Evolutionary conservation across 1,140 invertebrate genomes (phyloP).

Genomic region (Aphelenchoides avenae): DNA sequence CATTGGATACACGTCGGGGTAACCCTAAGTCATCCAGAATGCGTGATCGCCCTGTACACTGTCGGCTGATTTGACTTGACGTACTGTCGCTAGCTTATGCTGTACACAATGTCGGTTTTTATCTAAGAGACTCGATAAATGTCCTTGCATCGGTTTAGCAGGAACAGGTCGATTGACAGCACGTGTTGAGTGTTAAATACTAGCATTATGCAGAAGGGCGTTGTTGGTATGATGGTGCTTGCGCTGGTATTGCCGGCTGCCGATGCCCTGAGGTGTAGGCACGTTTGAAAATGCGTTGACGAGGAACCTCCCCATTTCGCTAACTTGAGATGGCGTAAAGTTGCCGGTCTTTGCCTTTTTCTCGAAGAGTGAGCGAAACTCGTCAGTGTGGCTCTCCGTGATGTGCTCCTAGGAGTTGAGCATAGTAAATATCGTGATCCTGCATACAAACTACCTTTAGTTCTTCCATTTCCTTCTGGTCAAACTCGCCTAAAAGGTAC

Average conservation of each 20-base stretch:
- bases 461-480: constrained; percentile 11
- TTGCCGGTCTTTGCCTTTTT: constrained; percentile 16
- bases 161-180: neutral
- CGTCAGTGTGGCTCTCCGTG: constrained; percentile 12
- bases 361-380: constrained; percentile 7
- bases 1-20: no score
- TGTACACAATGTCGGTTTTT: neutral
- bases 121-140: neutral
- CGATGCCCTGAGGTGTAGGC: constrained; percentile 5
- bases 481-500: neutral
- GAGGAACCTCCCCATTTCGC: constrained; percentile 20
- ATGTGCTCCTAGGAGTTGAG: no score
- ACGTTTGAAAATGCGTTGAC: constrained; percentile 13
- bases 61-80: neutral
- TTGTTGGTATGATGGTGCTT: neutral
- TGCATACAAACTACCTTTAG: constrained; percentile 4
- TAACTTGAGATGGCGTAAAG: constrained; percentile 6
- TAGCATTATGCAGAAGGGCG: neutral
- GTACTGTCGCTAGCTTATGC: neutral
- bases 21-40: no score
- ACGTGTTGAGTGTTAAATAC: neutral
- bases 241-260: constrained; percentile 17
- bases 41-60: constrained; percentile 5
- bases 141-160: neutral
- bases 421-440: no score